Evolutionary conservation across 1,140 invertebrate species (phyloP), one percentile per base, ranked within the genome.

Genomic region (Calycopis cecrops): DNA sequence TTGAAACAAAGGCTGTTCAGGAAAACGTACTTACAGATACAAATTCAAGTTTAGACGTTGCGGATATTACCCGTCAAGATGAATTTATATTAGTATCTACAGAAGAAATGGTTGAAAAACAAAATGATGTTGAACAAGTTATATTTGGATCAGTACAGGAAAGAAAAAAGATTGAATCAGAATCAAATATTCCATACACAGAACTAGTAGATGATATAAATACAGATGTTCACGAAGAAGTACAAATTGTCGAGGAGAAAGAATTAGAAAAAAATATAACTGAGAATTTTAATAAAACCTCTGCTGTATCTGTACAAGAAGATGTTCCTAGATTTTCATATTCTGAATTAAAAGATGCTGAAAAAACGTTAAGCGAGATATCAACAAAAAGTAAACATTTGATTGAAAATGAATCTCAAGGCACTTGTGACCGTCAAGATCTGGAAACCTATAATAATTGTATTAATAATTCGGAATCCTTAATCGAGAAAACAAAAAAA

Each of bases 61-160:
- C 6, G 8, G 14, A 35, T 1, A 17, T 34, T 34, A 53, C 6
- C 9, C 11, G 9, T 4, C 7, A 53, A n/a, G 40, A 33, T 11
- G 9, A 16, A 34, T 35, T 17, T 4, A 14, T 11, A 0, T 51
- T 16, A 18, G 34, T 17, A 34, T 4, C 14, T 1, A 9, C 16
- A 10, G 60, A 56, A 52, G 21, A 28, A 28, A 28, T 28, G 2
- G 6, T 53, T 52, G 49, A 69, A 68, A 57, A 59, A 59, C 57
- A 65, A 62, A 61, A 69, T 21, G 61, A 72, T 10, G 50, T 88
- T 17, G 81, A 86, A 65, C 69, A 80, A 70, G 84, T 66, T 28
- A 87, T 88, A 57, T 88, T 88, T 68, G 87, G 87, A 47, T 88
- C 86, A 11, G 80, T 88, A 14, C 79, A 88, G 76, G 71, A 87